Evolutionary conservation across 2,113 vertebrate genomes (phyloP), one percentile per base, ranked within the genome.

Genomic region (Rhizomys pruinosus): DNA sequence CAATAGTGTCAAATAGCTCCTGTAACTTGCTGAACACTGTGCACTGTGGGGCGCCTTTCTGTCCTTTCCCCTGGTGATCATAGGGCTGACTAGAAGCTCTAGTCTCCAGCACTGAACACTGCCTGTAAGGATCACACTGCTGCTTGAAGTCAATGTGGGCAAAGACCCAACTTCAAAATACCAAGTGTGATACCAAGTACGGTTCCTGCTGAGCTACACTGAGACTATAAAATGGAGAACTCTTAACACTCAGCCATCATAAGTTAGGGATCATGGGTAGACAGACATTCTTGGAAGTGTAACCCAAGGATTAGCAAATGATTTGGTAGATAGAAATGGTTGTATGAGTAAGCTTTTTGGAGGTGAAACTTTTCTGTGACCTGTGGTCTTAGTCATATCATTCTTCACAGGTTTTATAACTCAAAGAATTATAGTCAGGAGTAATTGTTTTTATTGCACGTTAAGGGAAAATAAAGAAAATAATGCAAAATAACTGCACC

Each of bases 291-390:
- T 61, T 34, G 22, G 3, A 63, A 84, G 66, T 15, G 34, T 37
- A 22, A 29, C 19, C n/a, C 5, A 15, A 55, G 22, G 9, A n/a
- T 5, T 2, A 19, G 3, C 2, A 37, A 11, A 20, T 34, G 52
- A 34, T 8, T 2, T 19, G 34, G 42, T 9, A 19, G 61, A 5
- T 39, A 1, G 5, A 25, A 29, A 22, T 6, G 37, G 37, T 16
- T 17, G 37, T 1, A 3, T 20, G 12, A 2, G 5, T 4, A 1
- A 9, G 5, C 4, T 72, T 11, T 22, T 29, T 37, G 19, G 34
- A 29, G 32, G 9, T 3, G 13, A 44, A 13, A 57, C 23, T 11
- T 80, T 34, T 37, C 16, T 27, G 10, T 1, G 12, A 37, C 27
- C 37, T 15, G 25, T 16, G 10, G 23, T 10, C 9, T 4, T 23